Base-by-base conservation (phyloP, 2,797 vertebrate species). In the Hirundo rustica region DNA sequence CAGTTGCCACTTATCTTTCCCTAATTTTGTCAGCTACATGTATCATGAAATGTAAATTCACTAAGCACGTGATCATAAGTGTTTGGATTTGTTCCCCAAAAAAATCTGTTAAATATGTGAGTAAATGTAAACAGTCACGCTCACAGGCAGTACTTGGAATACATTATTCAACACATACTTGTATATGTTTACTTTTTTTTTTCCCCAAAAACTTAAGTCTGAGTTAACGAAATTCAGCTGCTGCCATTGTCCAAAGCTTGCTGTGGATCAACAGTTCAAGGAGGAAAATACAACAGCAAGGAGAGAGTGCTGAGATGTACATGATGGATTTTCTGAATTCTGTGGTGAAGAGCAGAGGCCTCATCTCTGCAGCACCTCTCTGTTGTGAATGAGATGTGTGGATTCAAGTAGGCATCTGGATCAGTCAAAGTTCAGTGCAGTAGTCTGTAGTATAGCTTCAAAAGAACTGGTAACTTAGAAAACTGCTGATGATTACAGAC, bases 51-150 rank as follows among this genome's bases (percentile, higher is more conserved):
- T 85, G 34, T 27, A 93, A 83, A 85, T 86, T 75, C 88, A 32
- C 44, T 60, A 70, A 72, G n/a, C 16, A 67, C 38, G 32, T 78
- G 82, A 92, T 75, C 58, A 29, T 65, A 68, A 79, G 57, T 75
- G 44, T 91, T 88, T 86, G 60, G 32, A 81, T 77, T 86, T 88
- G 11, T 88, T 90, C 70, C 7, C 6, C n/a, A 88, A 92, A 93
- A 77, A 85, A 71, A 42, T 26, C 67, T 89, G 34, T 70, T 92
- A 80, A 86, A 75, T 89, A 91, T 70, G 30, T 71, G 82, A 57
- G 40, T 50, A 84, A 85, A 85, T 53, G 64, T 79, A 94, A 94
- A 84, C 48, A 92, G 42, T 72, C 68, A 77, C 0, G 0, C 36
- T 94, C 38, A 65, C 36, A 68, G 29, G 50, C 57, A 74, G 61